A percentile compares a stretch with the other conserved stretches of the same genome.
Conservation (phyloP, 1,140 invertebrate genomes). For the Drosophila pseudoananassae region DNA sequence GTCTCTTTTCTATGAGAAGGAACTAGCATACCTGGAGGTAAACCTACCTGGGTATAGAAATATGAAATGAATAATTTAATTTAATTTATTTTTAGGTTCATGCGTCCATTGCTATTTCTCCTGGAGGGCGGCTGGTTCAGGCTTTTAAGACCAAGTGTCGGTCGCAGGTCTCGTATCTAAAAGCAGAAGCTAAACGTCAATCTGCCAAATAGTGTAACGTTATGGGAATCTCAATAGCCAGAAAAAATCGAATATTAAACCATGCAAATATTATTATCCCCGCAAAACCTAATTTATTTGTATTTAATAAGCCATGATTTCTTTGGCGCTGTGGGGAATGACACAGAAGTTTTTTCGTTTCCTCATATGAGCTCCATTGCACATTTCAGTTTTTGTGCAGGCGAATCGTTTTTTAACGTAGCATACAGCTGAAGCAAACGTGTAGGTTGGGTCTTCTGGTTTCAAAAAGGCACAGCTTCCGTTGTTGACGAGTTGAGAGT, state of each 20-base stretch:
- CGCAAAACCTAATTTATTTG: neutral
- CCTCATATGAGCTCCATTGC: slow-evolving; percentile 17
- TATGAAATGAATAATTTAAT: neutral
- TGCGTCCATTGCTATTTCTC: slow-evolving; percentile 69
- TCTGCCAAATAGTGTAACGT: neutral
- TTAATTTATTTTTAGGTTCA: slow-evolving; percentile 58
- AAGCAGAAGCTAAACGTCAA: slow-evolving; percentile 24
- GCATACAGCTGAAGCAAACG: slow-evolving; percentile 12
- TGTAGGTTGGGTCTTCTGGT: neutral
- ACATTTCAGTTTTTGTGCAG: slow-evolving; percentile 12
- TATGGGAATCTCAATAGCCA: neutral
- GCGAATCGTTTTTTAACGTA: neutral
- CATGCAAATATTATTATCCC: neutral
- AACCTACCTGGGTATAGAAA: neutral
- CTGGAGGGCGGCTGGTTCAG: slow-evolving; percentile 75
- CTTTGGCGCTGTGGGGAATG: neutral
- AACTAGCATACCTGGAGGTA: slow-evolving; percentile 71
- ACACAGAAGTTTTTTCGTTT: neutral
- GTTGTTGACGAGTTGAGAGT: neutral
- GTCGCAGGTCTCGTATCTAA: slow-evolving; percentile 50
- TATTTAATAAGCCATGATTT: neutral
- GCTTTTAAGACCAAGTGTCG: slow-evolving; percentile 73
- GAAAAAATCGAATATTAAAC: neutral
- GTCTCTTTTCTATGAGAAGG: slow-evolving; percentile 62
- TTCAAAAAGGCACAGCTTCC: slow-evolving; percentile 25